Conservation (phyloP, 2,888 invertebrate genomes). For the Venusia cambrica region DNA sequence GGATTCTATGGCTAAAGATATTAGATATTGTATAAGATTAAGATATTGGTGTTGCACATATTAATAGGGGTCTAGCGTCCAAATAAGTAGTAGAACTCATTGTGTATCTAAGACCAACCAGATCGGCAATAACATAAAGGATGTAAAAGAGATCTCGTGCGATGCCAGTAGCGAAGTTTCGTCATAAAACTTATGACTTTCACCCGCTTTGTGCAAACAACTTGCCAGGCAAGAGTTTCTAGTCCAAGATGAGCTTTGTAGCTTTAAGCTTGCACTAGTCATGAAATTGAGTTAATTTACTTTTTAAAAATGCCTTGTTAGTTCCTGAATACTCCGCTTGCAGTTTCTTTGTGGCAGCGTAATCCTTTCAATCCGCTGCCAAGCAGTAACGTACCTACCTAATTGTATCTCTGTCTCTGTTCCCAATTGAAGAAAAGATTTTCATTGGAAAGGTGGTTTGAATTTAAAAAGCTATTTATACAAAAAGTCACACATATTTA, state of each 20-base stretch:
- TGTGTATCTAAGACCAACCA: neutral
- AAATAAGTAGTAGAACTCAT: no score
- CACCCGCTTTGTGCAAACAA: slow-evolving; percentile 4
- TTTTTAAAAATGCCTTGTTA: slow-evolving; percentile 18
- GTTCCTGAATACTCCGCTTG: slow-evolving; percentile 9
- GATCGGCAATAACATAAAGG: neutral
- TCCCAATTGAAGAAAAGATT: slow-evolving; percentile 12
- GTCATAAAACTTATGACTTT: slow-evolving; percentile 2
- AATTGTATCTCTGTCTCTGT: slow-evolving; percentile 12
- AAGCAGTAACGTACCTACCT: slow-evolving; percentile 15
- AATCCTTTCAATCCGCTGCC: slow-evolving; percentile 19
- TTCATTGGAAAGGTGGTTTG: slow-evolving; percentile 1
- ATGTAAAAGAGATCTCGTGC: no score
- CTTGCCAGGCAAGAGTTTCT: slow-evolving; percentile 4
- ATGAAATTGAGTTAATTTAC: slow-evolving; percentile 20
- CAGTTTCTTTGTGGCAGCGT: slow-evolving; percentile 20
- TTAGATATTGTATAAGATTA: no score
- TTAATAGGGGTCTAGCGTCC: no score
- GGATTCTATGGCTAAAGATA: no score
- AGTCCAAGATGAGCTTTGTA: slow-evolving; percentile 3
- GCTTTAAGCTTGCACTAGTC: slow-evolving; percentile 4
- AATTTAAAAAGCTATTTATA: slow-evolving; percentile 3
- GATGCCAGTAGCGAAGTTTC: neutral
- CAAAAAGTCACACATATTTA: no score
- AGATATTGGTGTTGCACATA: no score